Percentiles rank a stretch among this genome's conserved stretches.
These are phyloP conservation scores for Odontomyia ornata DNA, from an alignment of 2,888 invertebrate genomes.

Conservation along the genomic window DNA sequence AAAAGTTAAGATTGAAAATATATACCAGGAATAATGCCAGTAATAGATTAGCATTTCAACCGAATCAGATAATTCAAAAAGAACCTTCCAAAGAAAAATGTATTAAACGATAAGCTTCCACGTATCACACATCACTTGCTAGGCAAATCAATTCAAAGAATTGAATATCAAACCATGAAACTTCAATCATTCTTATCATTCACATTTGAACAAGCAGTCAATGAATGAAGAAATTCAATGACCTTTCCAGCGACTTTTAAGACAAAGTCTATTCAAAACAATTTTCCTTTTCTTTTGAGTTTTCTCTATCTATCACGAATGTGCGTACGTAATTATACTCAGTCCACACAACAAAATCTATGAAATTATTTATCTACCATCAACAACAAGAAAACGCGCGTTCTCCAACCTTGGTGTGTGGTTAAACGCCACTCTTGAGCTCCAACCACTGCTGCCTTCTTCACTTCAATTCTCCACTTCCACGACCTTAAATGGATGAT, in stretches of 20 bases:
- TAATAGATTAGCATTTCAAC: no score
- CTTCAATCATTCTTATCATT: no score
- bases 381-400: no score
- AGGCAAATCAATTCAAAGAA: no score
- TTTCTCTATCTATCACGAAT: not conserved
- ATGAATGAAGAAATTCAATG: conserved; percentile 16
- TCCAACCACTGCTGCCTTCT: not conserved
- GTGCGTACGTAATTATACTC: conserved; percentile 13
- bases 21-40: no score
- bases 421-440: conserved; percentile 10
- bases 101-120: no score
- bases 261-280: conserved; percentile 2
- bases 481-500: not conserved
- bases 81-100: no score
- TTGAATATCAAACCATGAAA: no score
- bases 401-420: not conserved
- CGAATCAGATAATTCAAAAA: no score
- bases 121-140: no score
- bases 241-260: conserved; percentile 2
- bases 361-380: not conserved
- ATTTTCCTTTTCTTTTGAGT: not conserved
- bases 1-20: no score
- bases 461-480: not conserved
- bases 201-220: not conserved
- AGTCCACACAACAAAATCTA: not conserved